Conservation (phyloP, 2,113 vertebrate species). For the Geococcyx californianus region DNA sequence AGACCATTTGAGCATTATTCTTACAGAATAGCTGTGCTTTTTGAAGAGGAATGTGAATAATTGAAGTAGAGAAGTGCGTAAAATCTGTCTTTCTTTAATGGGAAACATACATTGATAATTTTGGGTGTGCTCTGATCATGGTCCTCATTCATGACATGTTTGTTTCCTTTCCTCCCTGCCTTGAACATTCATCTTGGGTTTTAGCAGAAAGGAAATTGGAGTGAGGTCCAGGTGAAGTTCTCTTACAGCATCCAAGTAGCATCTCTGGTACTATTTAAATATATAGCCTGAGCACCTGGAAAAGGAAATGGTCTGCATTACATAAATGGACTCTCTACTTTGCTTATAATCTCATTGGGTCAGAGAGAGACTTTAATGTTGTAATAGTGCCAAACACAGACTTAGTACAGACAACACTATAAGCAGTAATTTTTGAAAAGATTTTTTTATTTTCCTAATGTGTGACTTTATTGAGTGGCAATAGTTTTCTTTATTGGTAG, state of each 20-base stretch:
- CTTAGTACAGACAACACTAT: background rate
- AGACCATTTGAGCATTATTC: too few relatives aligned
- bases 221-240: background rate
- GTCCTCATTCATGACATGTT: background rate
- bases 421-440: background rate
- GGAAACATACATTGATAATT: too few relatives aligned
- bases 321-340: background rate
- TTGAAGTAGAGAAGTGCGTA: too few relatives aligned
- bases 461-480: background rate
- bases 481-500: background rate
- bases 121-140: rapidly evolving
- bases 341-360: background rate
- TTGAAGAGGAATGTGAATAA: too few relatives aligned
- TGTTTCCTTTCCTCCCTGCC: background rate
- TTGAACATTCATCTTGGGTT: background rate
- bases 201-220: background rate
- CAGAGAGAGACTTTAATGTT: background rate
- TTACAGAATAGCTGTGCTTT: too few relatives aligned
- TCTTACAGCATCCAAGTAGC: background rate
- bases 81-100: too few relatives aligned
- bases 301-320: background rate
- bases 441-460: background rate
- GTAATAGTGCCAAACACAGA: background rate
- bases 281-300: background rate
- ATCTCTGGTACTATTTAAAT: background rate